phyloP scores from a whole-genome alignment of 2,797 vertebrate genomes.

The Acanthopagrus latus region DNA sequence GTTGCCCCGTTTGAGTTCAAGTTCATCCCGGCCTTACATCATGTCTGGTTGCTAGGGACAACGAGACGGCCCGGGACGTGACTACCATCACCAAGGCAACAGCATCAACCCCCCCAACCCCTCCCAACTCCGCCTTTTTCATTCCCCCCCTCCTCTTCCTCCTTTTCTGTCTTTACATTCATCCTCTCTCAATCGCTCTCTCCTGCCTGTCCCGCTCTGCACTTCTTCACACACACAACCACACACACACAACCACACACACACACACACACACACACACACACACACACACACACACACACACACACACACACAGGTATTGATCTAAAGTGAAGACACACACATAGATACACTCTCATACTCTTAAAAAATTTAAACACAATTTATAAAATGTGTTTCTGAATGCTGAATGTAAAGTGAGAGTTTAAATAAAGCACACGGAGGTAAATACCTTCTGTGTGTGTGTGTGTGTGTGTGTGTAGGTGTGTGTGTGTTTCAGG shows the following conservation, averaged over 20 bases:
- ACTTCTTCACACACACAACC: conserved; percentile 28
- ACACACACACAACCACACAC: too few species aligned
- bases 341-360: conserved; percentile 22
- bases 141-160: conserved; percentile 1
- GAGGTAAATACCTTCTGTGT: conserved; percentile 21
- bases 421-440: conserved; percentile 49
- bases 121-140: neutral
- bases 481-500: conserved; percentile 78
- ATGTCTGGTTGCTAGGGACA: conserved; percentile 97
- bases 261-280: conserved; percentile 27
- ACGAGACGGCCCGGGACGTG: conserved; percentile 98
- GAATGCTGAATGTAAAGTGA: conserved; percentile 36
- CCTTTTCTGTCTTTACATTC: conserved; percentile 42
- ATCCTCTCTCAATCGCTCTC: conserved; percentile 74
- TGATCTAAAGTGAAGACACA: conserved; percentile 7
- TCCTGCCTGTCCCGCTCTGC: conserved; percentile 84
- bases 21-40: conserved; percentile 97
- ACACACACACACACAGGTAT: neutral
- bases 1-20: conserved; percentile 93
- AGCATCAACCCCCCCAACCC: conserved; percentile 19
- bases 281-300: conserved; percentile 22
- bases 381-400: conserved; percentile 67
- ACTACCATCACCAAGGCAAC: conserved; percentile 93
- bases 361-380: conserved; percentile 38
- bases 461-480: conserved; percentile 33